Conservation (phyloP, 2,113 vertebrate species). For the Barnardius zonarius region DNA sequence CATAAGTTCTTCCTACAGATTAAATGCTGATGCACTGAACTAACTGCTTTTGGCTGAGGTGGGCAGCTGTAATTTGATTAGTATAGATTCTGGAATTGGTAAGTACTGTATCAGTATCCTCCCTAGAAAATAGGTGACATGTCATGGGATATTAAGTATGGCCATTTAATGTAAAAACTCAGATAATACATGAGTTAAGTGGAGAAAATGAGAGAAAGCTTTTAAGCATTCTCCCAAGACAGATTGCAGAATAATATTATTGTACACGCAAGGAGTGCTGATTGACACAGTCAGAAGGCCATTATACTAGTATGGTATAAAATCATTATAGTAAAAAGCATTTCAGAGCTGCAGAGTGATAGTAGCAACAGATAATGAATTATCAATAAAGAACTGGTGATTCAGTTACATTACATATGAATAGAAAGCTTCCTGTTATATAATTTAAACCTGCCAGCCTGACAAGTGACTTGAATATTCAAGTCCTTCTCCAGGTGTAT, state of each 20-base stretch:
- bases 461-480: constrained; percentile 66
- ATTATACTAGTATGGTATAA: constrained; percentile 73
- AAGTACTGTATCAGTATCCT: constrained; percentile 78
- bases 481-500: constrained; percentile 54
- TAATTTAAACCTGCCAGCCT: constrained; percentile 71
- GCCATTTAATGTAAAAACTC: constrained; percentile 85
- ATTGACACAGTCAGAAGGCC: constrained; percentile 74
- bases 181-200: constrained; percentile 84
- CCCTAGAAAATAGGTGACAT: constrained; percentile 78
- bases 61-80: constrained; percentile 74
- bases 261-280: constrained; percentile 65
- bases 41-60: constrained; percentile 66
- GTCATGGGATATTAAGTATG: constrained; percentile 82
- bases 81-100: constrained; percentile 77
- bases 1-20: constrained; percentile 77
- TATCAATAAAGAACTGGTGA: constrained; percentile 77
- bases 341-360: constrained; percentile 65
- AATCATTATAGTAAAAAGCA: constrained; percentile 80
- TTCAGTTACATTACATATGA: constrained; percentile 72
- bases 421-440: constrained; percentile 77
- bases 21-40: constrained; percentile 76
- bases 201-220: constrained; percentile 84
- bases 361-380: constrained; percentile 76
- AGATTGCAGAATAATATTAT: constrained; percentile 78
- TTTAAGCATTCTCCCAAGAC: constrained; percentile 83